Evolutionary conservation across 2,797 vertebrate genomes (phyloP).

Genomic region (Molossus alvarezi): DNA sequence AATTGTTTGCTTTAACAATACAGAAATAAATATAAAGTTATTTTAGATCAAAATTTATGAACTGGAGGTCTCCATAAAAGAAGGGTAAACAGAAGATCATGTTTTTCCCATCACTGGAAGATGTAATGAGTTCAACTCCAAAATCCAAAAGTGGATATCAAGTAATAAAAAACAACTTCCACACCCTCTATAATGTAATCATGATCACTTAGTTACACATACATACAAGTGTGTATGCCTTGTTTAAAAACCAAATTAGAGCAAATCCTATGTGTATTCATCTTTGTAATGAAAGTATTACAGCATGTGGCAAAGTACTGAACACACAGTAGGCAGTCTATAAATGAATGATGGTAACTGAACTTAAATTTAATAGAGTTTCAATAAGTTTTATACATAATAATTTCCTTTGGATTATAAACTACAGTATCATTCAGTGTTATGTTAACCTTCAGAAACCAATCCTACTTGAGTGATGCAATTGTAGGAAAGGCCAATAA

Average conservation of each 20-base stretch:
- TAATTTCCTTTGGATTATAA: constrained; percentile 55
- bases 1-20: constrained; percentile 13
- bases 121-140: constrained; percentile 9
- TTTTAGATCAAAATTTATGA: constrained; percentile 29
- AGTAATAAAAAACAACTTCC: constrained; percentile 28
- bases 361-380: background rate
- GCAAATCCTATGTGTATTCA: background rate
- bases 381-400: background rate
- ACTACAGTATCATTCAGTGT: constrained; percentile 15
- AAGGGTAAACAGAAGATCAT: background rate
- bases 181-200: background rate
- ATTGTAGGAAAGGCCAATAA: constrained; percentile 30
- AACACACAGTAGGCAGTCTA: background rate
- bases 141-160: constrained; percentile 48
- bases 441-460: constrained; percentile 41
- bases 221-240: background rate
- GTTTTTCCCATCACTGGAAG: background rate
- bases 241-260: constrained; percentile 42
- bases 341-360: constrained; percentile 43
- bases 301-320: background rate
- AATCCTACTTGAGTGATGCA: constrained; percentile 2
- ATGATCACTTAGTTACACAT: background rate
- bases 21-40: background rate
- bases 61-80: background rate
- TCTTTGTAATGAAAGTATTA: background rate